Percentiles rank a stretch among this genome's conserved stretches.
Evolutionary conservation across 2,797 vertebrate species (phyloP).

Genomic region (Podarcis siculus): DNA sequence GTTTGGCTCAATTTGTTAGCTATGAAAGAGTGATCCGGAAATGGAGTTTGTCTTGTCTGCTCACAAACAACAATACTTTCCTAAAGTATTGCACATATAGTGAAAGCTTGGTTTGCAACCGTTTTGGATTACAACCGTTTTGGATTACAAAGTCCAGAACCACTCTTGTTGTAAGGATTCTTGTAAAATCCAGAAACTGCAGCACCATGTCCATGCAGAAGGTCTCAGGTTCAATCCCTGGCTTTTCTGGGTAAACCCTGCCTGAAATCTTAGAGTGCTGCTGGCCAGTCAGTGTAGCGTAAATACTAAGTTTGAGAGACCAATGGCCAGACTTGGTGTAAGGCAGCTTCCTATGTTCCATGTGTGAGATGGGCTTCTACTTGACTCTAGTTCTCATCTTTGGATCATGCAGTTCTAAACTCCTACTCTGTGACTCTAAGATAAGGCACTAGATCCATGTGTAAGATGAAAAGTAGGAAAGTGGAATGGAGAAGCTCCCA

Average conservation of each 20-base stretch:
- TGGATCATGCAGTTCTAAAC: background rate
- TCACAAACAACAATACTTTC: background rate
- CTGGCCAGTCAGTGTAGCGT: too few species aligned
- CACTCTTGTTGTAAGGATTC: background rate
- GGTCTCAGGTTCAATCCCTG: too few species aligned
- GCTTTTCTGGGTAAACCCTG: too few species aligned
- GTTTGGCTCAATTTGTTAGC: background rate
- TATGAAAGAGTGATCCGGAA: background rate
- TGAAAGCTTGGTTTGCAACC: too few species aligned
- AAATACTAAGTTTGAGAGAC: too few species aligned
- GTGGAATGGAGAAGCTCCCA: background rate
- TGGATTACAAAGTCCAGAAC: background rate
- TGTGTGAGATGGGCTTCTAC: background rate
- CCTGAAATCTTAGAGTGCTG: too few species aligned
- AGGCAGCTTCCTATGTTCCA: too few species aligned
- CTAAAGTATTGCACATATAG: background rate
- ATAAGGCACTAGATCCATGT: background rate
- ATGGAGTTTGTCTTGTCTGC: background rate
- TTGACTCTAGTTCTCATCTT: background rate
- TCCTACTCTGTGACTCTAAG: background rate
- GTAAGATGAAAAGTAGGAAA: background rate
- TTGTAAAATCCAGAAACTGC: background rate
- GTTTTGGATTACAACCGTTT: too few species aligned
- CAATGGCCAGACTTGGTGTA: too few species aligned
- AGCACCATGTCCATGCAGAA: background rate